A percentile compares a stretch with the other conserved stretches of the same genome.
Conservation (phyloP, 2,113 vertebrate genomes). For the Pomatorhinus ruficollis region DNA sequence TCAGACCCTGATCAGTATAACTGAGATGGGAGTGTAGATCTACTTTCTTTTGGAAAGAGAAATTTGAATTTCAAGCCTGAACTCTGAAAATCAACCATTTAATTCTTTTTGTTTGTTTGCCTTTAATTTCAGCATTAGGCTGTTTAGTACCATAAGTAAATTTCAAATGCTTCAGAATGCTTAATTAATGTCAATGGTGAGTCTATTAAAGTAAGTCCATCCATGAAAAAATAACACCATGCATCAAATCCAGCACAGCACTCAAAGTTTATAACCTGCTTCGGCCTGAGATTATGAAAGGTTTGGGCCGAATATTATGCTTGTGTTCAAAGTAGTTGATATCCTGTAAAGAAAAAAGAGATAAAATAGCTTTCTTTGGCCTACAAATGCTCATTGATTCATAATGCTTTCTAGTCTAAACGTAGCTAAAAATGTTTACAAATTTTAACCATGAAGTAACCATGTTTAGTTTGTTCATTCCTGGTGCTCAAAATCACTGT, state of each 20-base stretch:
- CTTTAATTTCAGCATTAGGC: not conserved
- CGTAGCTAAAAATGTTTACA: not conserved
- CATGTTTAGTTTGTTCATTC: not conserved
- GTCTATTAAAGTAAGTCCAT: too few relatives aligned
- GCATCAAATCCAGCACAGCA: conserved; percentile 73
- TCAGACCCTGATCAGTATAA: not conserved
- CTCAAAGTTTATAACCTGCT: conserved; percentile 82
- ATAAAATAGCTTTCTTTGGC: conserved; percentile 53
- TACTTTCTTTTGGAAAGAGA: not conserved
- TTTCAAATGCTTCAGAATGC: not conserved
- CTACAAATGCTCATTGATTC: not conserved
- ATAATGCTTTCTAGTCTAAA: not conserved
- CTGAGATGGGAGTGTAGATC: not conserved
- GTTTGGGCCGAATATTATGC: conserved; percentile 89
- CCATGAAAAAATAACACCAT: conserved; percentile 59
- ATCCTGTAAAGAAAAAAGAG: conserved; percentile 81
- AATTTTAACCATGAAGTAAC: not conserved
- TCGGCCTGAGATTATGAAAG: conserved; percentile 84
- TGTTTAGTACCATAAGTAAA: not conserved
- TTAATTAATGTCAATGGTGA: conserved; percentile 32
- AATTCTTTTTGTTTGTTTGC: not conserved
- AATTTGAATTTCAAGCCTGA: not conserved
- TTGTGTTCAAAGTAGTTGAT: conserved; percentile 91
- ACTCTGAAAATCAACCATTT: not conserved
- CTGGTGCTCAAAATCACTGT: not conserved